A percentile compares a stretch with the other conserved stretches of the same genome.
Evolutionary conservation across 2,797 vertebrate genomes (phyloP).

Genomic region (Loriculus beryllinus): DNA sequence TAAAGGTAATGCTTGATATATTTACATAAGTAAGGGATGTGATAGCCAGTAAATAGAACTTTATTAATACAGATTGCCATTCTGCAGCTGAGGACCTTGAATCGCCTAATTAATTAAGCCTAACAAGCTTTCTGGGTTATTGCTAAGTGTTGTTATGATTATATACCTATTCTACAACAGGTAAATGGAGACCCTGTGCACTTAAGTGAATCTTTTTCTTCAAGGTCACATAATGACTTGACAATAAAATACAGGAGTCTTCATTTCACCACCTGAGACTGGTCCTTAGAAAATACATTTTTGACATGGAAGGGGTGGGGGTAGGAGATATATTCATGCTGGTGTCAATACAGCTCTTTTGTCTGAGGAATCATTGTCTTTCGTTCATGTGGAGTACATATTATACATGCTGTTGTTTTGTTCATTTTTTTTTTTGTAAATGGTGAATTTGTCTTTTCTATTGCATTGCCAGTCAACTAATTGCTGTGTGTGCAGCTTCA

Average conservation of each 20-base stretch:
- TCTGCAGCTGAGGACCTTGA: constrained; percentile 38
- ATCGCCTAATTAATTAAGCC: not conserved
- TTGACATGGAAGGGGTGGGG: not conserved
- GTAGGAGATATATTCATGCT: not conserved
- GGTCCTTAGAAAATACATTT: not conserved
- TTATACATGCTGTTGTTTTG: not conserved
- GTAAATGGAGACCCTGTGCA: constrained; percentile 12
- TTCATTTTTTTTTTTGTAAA: not conserved
- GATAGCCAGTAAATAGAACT: not conserved
- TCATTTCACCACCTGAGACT: constrained; percentile 36
- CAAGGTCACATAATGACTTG: constrained; percentile 25
- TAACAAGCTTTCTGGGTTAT: not conserved
- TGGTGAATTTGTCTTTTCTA: not conserved
- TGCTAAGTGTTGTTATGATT: constrained; percentile 3
- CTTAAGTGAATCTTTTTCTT: constrained; percentile 21
- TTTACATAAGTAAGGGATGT: not conserved
- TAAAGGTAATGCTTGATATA: not conserved
- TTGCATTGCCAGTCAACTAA: not conserved
- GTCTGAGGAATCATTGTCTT: constrained; percentile 7
- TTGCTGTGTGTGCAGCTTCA: not conserved
- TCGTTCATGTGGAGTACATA: not conserved
- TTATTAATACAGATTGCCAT: constrained; percentile 6
- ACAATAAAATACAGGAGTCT: not conserved
- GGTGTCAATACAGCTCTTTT: not conserved
- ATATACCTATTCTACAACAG: not conserved